Evolutionary conservation across 2,113 vertebrate genomes (phyloP).

Genomic region (Colaptes auratus): DNA sequence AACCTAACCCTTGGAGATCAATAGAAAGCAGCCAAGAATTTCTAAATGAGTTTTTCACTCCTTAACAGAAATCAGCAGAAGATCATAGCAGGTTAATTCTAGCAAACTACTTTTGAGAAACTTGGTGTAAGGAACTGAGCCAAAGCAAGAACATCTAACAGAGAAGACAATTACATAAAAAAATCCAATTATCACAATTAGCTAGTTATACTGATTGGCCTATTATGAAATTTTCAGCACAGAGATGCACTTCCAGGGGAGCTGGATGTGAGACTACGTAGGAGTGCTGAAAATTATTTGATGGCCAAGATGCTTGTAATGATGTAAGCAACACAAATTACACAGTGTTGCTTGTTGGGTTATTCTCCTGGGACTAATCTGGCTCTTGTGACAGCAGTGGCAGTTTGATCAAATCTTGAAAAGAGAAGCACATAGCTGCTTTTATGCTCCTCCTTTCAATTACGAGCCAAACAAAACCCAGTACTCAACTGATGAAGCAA

Average conservation of each 20-base stretch:
- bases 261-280: conserved; percentile 13
- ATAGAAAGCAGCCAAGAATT: conserved; percentile 36
- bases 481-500: neutral
- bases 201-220: conserved; percentile 55
- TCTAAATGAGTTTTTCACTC: conserved; percentile 66
- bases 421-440: conserved; percentile 16
- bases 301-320: conserved; percentile 62
- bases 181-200: conserved; percentile 77
- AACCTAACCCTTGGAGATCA: conserved; percentile 56
- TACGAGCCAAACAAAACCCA: conserved; percentile 6
- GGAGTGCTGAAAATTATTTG: conserved; percentile 55
- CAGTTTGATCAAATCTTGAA: conserved; percentile 52
- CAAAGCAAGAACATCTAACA: conserved; percentile 66
- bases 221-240: conserved; percentile 43
- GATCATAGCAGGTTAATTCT: conserved; percentile 67
- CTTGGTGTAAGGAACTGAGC: conserved; percentile 53
- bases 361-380: conserved; percentile 53
- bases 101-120: conserved; percentile 60
- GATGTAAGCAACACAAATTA: conserved; percentile 55
- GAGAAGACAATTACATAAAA: conserved; percentile 63
- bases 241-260: conserved; percentile 50
- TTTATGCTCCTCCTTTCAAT: conserved; percentile 38
- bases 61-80: conserved; percentile 53
- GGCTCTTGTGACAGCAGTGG: conserved; percentile 6
- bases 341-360: conserved; percentile 5